Percentiles rank a stretch among this genome's conserved stretches.
Conservation (phyloP, 1,140 invertebrate species). For the Drosophila auraria region DNA sequence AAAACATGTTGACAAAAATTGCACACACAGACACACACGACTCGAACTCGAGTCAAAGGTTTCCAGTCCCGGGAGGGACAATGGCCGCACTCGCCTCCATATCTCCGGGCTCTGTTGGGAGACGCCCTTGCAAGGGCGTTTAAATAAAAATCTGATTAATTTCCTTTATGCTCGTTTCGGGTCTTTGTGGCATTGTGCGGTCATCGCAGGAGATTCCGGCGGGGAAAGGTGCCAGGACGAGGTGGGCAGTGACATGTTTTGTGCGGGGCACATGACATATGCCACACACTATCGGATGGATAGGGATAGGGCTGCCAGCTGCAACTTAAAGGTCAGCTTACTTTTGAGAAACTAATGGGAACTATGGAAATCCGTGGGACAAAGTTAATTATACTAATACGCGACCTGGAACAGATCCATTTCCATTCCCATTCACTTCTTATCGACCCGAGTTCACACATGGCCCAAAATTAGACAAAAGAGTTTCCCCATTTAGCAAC, state of each 20-base stretch:
- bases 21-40: slow-evolving; percentile 65
- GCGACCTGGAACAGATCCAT: slow-evolving; percentile 58
- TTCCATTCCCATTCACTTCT: slow-evolving; percentile 52
- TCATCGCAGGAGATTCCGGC: slow-evolving; percentile 14
- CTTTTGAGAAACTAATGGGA: slow-evolving; percentile 4
- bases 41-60: slow-evolving; percentile 44
- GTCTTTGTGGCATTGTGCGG: slow-evolving; percentile 70
- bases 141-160: slow-evolving; percentile 84
- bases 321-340: slow-evolving; percentile 56
- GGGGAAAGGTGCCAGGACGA: slow-evolving; percentile 65
- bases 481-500: slow-evolving; percentile 60
- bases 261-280: slow-evolving; percentile 62
- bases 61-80: slow-evolving; percentile 57
- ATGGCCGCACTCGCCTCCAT: slow-evolving; percentile 51
- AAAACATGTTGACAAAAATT: slow-evolving; percentile 82
- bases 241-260: slow-evolving; percentile 74
- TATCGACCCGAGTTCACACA: slow-evolving; percentile 68
- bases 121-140: slow-evolving; percentile 65
- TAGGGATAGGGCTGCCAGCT: slow-evolving; percentile 38
- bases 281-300: slow-evolving; percentile 23
- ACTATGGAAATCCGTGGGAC: slow-evolving; percentile 11
- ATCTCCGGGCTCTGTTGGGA: slow-evolving; percentile 15
- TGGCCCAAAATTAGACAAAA: slow-evolving; percentile 70
- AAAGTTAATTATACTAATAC: slow-evolving; percentile 40
- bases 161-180: slow-evolving; percentile 74